phyloP scores from a whole-genome alignment of 2,888 invertebrate species.

The Belgica antarctica region DNA sequence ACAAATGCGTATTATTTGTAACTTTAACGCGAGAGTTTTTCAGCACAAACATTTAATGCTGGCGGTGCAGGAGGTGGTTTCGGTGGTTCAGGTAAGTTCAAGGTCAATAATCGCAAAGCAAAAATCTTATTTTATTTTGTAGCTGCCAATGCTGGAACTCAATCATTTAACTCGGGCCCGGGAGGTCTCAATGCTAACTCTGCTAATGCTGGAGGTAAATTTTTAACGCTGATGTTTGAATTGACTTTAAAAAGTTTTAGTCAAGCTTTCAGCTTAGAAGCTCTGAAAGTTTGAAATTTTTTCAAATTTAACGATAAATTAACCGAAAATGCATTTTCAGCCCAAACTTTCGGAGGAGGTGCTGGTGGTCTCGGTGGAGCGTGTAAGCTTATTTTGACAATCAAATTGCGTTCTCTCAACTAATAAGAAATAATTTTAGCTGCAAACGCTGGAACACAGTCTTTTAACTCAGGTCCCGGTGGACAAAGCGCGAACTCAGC shows the following conservation, averaged over 20 bases:
- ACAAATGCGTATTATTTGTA: background rate
- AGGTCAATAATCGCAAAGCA: background rate
- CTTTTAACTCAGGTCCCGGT: background rate
- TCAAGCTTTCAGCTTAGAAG: too few species aligned
- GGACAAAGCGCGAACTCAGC: background rate
- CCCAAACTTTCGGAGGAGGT: too few species aligned
- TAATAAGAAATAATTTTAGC: background rate
- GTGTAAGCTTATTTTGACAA: background rate
- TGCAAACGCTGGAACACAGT: constrained; percentile 15
- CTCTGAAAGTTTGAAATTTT: background rate
- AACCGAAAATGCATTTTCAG: too few species aligned
- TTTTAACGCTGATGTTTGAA: too few species aligned
- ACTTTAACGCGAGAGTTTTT: background rate
- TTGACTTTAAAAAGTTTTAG: too few species aligned
- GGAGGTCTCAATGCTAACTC: background rate
- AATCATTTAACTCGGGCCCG: background rate
- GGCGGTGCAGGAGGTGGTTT: background rate
- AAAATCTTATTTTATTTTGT: background rate
- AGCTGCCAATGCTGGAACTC: constrained; percentile 10
- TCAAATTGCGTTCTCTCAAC: background rate
- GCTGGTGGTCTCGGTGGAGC: too few species aligned
- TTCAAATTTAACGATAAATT: background rate
- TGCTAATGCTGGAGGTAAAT: constrained; percentile 8
- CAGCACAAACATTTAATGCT: constrained; percentile 21
- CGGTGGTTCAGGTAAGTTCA: constrained; percentile 24